Base-by-base conservation (phyloP, 92 coral and sea anemone species). In the Siderastrea radians region DNA sequence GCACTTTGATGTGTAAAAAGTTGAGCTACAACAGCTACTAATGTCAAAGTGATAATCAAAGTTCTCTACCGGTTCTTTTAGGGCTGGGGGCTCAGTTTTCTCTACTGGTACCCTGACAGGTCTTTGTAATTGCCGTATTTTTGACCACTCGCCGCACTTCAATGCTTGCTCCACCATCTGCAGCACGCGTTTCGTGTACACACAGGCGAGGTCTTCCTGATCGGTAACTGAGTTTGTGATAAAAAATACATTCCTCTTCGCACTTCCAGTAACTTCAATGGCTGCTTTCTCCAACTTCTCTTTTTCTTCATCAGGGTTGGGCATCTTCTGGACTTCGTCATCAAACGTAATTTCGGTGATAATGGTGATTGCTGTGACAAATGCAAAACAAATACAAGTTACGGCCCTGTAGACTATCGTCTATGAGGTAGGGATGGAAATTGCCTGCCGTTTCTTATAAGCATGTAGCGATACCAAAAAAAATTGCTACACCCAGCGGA, bases 81-180 rank as follows among this genome's bases (percentile, higher is more conserved):
- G 0, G 38, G 38, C 38, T 26, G 38, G 38, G 38, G 38, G 0
- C 38, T 26, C 38, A 26, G 38, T 26, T 26, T 26, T 26, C 38
- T 26, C 38, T 26, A 0, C 38, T 26, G 38, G 38, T 0, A 26
- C 0, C 38, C 38, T 26, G 38, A 26, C 0, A 26, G 38, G 38
- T 26, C 38, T n/a, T n/a, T n/a, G n/a, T n/a, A n/a, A n/a, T n/a
- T n/a, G n/a, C n/a, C n/a, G n/a, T n/a, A n/a, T n/a, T n/a, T n/a
- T n/a, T n/a, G n/a, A n/a, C n/a, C n/a, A n/a, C n/a, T 81, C 85
- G 0, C 77, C 85, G 49, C 85, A 81, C 58, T 57, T 81, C 26
- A 68, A 49, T 0, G 77, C 76, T 11, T n/a, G 38, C 52, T 68
- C 57, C 6, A 81, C 3, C 53, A 81, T 58, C 57, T 81, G 1